Evolutionary conservation across 2,888 invertebrate species (phyloP).

Genomic region (Mamestra brassicae): DNA sequence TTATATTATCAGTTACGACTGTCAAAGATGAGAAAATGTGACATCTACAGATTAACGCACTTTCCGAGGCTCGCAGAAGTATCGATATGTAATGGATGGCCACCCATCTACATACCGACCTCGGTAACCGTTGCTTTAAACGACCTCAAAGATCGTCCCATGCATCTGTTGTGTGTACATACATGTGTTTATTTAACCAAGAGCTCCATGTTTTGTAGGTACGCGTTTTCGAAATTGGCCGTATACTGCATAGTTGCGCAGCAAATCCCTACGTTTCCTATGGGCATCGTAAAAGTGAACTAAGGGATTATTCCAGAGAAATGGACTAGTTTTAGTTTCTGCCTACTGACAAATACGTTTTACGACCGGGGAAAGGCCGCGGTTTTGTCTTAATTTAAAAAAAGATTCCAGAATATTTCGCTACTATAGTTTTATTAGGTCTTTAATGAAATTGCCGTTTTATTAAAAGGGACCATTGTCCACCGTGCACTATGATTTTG

Average conservation of each 20-base stretch:
- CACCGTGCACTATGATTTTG: too few species aligned
- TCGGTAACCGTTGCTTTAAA: neutral
- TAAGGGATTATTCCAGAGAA: constrained; percentile 45
- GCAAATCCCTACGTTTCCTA: constrained; percentile 42
- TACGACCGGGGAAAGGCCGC: constrained; percentile 31
- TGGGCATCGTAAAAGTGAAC: constrained; percentile 50
- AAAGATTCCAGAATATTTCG: neutral
- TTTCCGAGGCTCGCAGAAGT: neutral
- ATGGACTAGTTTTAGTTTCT: constrained; percentile 36
- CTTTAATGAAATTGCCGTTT: too few species aligned
- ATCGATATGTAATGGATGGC: neutral
- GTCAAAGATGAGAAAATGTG: too few species aligned
- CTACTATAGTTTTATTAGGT: neutral
- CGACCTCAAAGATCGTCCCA: neutral
- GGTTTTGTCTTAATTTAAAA: constrained; percentile 32
- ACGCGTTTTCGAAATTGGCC: constrained; percentile 16
- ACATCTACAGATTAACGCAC: neutral
- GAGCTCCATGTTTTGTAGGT: constrained; percentile 28
- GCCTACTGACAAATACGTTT: constrained; percentile 44
- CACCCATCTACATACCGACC: neutral
- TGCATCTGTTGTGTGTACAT: too few species aligned
- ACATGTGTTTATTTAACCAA: too few species aligned
- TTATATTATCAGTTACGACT: too few species aligned
- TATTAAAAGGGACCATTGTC: too few species aligned
- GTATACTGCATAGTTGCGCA: constrained; percentile 10